These are phyloP conservation scores for Digitonthophagus gazella DNA, from an alignment of 2,888 invertebrate genomes.

Conservation along the genomic window DNA sequence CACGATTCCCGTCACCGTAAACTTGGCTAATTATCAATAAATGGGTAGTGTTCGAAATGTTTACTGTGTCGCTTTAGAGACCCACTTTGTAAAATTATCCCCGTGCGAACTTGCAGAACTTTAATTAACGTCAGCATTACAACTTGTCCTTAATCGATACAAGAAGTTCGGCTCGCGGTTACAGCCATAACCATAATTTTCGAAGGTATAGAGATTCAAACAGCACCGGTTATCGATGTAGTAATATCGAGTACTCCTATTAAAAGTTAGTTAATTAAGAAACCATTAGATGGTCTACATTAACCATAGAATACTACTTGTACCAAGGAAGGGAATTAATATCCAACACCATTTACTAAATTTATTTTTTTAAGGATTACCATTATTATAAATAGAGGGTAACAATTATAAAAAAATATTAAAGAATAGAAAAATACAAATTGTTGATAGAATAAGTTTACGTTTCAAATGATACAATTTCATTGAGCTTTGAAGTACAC, in stretches of 20 bases:
- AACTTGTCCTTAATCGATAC: conserved; percentile 16
- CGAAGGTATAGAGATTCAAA: conserved; percentile 4
- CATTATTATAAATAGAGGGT: no score
- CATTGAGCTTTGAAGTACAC: no score
- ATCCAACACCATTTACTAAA: no score
- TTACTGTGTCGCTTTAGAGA: neutral
- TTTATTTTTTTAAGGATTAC: no score
- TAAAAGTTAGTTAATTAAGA: no score
- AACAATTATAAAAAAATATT: no score
- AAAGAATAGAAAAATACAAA: no score
- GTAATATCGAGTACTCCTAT: neutral
- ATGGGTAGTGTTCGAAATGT: neutral
- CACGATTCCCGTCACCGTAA: neutral
- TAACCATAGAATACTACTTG: no score
- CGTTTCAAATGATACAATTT: no score
- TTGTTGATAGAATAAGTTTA: no score
- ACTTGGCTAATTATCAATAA: neutral
- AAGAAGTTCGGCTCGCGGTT: conserved; percentile 14
- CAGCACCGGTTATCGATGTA: neutral
- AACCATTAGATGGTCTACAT: no score
- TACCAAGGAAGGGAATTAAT: no score
- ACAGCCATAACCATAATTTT: conserved; percentile 6
- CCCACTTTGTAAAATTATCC: conserved; percentile 1
- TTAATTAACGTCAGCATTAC: conserved; percentile 15
- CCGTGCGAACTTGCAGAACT: neutral